phyloP scores from a whole-genome alignment of 2,888 invertebrate species.

The Eristalinus aeneus region DNA sequence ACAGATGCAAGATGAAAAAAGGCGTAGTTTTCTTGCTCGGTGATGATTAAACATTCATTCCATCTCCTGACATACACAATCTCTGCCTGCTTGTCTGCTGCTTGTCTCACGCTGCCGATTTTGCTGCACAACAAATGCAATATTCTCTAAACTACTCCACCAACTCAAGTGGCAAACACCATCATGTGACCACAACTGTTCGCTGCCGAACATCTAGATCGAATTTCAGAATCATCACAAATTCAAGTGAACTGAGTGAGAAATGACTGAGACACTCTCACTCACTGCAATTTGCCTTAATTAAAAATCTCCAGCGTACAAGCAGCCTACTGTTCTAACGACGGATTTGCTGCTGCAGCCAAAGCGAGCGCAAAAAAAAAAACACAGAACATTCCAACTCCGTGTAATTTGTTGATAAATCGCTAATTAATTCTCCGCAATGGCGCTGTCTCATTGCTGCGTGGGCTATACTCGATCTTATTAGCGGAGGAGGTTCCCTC shows the following conservation, averaged over 20 bases:
- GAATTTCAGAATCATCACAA: not conserved
- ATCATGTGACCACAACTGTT: not conserved
- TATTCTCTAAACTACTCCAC: too few species aligned
- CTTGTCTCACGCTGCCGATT: too few species aligned
- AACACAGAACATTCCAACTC: not conserved
- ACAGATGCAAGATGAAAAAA: too few species aligned
- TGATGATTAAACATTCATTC: too few species aligned
- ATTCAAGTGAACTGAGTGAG: not conserved
- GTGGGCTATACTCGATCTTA: not conserved
- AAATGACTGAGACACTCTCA: not conserved
- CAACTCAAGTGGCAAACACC: not conserved
- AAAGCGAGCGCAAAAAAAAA: not conserved
- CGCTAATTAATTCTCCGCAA: not conserved
- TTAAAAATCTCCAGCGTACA: not conserved
- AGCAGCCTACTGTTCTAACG: too few species aligned
- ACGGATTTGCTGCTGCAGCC: not conserved
- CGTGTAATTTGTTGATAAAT: not conserved
- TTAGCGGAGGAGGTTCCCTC: conserved; percentile 32
- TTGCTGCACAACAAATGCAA: too few species aligned
- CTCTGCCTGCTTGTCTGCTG: too few species aligned
- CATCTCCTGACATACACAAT: too few species aligned
- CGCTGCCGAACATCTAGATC: not conserved
- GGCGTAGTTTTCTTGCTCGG: too few species aligned
- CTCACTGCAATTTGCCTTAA: not conserved
- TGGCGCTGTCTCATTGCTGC: not conserved